Conservation (phyloP, 2,888 invertebrate species). For the Stratiomys singularior region DNA sequence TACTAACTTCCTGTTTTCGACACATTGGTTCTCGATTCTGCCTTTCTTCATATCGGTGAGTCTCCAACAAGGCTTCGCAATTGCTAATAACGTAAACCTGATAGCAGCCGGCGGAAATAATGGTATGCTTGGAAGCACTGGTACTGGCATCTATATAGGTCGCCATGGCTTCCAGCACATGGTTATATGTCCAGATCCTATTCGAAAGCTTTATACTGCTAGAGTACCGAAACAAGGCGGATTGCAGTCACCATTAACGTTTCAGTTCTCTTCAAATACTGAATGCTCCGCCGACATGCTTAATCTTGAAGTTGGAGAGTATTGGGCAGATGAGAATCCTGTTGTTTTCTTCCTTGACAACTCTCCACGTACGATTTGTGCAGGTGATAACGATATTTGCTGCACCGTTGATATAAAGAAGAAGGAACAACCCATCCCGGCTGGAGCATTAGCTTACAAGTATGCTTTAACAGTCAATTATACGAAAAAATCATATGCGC, state of each 20-base stretch:
- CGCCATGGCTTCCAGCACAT: constrained; percentile 56
- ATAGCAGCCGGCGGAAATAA: constrained; percentile 77
- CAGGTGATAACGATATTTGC: constrained; percentile 54
- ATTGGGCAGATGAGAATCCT: constrained; percentile 30
- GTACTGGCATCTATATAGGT: constrained; percentile 80
- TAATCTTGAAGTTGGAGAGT: constrained; percentile 21
- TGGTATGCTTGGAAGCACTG: constrained; percentile 72
- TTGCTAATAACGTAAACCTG: constrained; percentile 74
- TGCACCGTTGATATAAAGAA: constrained; percentile 55
- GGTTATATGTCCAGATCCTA: constrained; percentile 56
- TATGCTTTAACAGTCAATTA: constrained; percentile 47
- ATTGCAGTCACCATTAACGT: background rate
- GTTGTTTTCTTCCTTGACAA: constrained; percentile 24
- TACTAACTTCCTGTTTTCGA: constrained; percentile 67
- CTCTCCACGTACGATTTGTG: constrained; percentile 43
- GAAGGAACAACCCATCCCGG: constrained; percentile 41
- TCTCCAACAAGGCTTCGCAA: constrained; percentile 77
- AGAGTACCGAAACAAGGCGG: constrained; percentile 46
- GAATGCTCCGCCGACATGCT: constrained; percentile 42
- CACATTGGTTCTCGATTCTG: constrained; percentile 85
- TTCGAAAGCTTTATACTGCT: constrained; percentile 53
- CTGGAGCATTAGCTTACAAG: constrained; percentile 42
- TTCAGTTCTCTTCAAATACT: constrained; percentile 7
- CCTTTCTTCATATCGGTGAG: constrained; percentile 79
- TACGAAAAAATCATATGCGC: constrained; percentile 30